Percentiles rank a stretch among this genome's conserved stretches.
Conservation (phyloP, 2,888 invertebrate species). For the Ischnura elegans region DNA sequence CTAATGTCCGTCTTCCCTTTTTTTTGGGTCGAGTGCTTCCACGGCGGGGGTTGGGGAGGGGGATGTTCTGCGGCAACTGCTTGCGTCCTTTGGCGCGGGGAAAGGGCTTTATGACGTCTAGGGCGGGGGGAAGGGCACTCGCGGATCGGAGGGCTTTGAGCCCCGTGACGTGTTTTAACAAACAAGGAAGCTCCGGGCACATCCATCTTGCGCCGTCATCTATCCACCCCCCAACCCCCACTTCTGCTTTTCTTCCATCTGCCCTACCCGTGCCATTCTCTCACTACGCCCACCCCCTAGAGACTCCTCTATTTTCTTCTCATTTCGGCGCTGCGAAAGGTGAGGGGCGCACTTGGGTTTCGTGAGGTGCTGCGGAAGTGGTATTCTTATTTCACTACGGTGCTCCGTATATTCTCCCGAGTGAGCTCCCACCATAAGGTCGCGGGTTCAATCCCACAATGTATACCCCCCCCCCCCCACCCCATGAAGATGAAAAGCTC, state of each 20-base stretch:
- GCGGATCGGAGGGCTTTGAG: not conserved
- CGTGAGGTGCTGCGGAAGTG: not conserved
- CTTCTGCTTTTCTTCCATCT: not conserved
- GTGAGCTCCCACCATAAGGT: not conserved
- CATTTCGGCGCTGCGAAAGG: not conserved
- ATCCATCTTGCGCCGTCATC: constrained; percentile 33
- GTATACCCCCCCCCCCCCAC: not conserved
- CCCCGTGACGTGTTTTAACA: constrained; percentile 49
- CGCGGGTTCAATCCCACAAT: not conserved
- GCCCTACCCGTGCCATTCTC: not conserved
- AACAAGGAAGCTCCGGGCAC: constrained; percentile 32
- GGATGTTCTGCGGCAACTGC: not conserved
- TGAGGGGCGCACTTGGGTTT: not conserved
- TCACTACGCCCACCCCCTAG: not conserved
- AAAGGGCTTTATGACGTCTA: no score
- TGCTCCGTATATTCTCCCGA: not conserved
- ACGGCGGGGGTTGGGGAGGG: no score
- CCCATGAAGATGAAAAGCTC: not conserved
- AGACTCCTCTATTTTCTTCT: not conserved
- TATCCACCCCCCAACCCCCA: not conserved
- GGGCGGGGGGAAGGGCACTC: not conserved
- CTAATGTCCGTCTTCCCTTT: not conserved
- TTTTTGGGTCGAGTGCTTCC: not conserved
- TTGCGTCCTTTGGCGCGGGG: not conserved
- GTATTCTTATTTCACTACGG: not conserved